Conservation (phyloP, 2,888 invertebrate species). For the Aquatica leii region DNA sequence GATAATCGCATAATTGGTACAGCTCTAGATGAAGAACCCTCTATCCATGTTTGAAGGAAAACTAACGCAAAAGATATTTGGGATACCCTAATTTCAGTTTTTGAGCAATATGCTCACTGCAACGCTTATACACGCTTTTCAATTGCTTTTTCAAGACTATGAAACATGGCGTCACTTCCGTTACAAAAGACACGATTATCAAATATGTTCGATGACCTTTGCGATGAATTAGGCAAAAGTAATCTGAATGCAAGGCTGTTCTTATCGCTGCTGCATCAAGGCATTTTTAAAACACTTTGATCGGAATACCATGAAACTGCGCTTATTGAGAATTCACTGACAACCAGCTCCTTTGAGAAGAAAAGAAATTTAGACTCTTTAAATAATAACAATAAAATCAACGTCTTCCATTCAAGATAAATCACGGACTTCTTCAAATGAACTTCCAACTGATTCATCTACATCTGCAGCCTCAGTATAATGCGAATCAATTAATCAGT, state of each 20-base stretch:
- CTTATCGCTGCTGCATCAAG: constrained; percentile 35
- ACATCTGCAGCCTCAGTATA: too few relatives aligned
- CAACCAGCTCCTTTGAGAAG: too few relatives aligned
- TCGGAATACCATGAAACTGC: constrained; percentile 36
- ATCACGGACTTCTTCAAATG: too few relatives aligned
- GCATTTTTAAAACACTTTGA: constrained; percentile 15
- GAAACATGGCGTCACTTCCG: too few relatives aligned
- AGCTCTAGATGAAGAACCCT: constrained; percentile 38
- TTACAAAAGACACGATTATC: too few relatives aligned
- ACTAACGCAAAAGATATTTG: constrained; percentile 41
- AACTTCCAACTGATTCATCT: too few relatives aligned
- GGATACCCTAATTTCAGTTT: constrained; percentile 39
- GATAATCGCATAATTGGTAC: constrained; percentile 41
- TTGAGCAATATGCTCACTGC: constrained; percentile 41
- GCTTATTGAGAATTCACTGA: too few relatives aligned
- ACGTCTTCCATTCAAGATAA: too few relatives aligned
- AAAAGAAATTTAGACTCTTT: too few relatives aligned
- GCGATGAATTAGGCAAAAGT: constrained; percentile 27
- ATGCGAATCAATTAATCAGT: too few relatives aligned
- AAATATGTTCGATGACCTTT: too few relatives aligned
- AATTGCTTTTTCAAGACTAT: constrained; percentile 27
- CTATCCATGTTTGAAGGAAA: constrained; percentile 39
- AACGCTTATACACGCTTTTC: constrained; percentile 40
- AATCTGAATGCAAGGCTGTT: constrained; percentile 28
- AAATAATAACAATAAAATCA: too few relatives aligned